Evolutionary conservation across 2,797 vertebrate genomes (phyloP).

Genomic region (Salarias fasciatus): DNA sequence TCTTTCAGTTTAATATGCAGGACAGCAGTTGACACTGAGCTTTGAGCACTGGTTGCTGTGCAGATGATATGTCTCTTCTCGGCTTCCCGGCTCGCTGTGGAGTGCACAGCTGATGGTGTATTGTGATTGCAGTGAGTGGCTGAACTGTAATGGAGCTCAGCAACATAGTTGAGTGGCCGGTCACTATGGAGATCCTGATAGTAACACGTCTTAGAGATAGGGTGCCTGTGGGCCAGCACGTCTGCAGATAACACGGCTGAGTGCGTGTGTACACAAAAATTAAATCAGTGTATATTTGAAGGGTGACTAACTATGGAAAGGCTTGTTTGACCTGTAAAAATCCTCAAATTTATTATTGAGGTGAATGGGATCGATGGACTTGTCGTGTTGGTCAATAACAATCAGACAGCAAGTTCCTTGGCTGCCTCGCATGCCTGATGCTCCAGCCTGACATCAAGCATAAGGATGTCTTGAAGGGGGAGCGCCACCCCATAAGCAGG

Average conservation of each 20-base stretch:
- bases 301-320: conserved; percentile 16
- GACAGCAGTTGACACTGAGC: conserved; percentile 1
- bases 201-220: conserved; percentile 47
- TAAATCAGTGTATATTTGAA: not conserved
- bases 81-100: conserved; percentile 35
- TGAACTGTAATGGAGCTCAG: conserved; percentile 56
- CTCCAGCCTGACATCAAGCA: conserved; percentile 61
- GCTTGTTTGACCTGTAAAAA: not conserved
- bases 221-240: conserved; percentile 20
- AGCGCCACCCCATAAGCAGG: conserved; percentile 60
- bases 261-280: not conserved
- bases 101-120: conserved; percentile 56
- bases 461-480: conserved; percentile 44
- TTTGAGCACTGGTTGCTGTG: conserved; percentile 16
- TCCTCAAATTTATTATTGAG: conserved; percentile 24
- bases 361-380: conserved; percentile 17
- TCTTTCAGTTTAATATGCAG: conserved; percentile 1
- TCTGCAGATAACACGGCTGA: conserved; percentile 38
- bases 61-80: conserved; percentile 20
- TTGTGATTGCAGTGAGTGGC: conserved; percentile 59
- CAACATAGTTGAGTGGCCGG: conserved; percentile 44
- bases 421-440: conserved; percentile 31
- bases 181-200: conserved; percentile 50
- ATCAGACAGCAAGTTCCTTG: conserved; percentile 22
- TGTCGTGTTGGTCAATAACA: conserved; percentile 15